Evolutionary conservation across 1,140 invertebrate genomes (phyloP), one percentile per base, ranked within the genome.

Genomic region (Dendroctonus ponderosae): DNA sequence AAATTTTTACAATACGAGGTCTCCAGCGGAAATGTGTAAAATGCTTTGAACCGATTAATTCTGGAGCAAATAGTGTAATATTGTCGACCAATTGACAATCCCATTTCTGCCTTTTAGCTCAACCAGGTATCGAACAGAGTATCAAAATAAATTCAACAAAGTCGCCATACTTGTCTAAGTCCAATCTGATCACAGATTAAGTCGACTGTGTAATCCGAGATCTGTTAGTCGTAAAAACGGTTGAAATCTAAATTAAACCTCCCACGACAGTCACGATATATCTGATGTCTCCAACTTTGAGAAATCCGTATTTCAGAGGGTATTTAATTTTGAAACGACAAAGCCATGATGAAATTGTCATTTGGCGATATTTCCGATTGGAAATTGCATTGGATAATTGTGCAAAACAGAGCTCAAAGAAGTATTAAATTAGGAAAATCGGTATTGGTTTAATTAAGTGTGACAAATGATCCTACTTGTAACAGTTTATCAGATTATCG

Each of bases 181-280:
- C 68, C 54, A 68, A 71, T 71, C 70, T 66, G 66, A 66, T 71
- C 59, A 62, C 66, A 63, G 66, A 68, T 71, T 67, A 56, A 54
- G 54, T 53, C 59, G 59, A 62, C 63, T 71, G 66, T 71, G 70
- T 71, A 71, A 71, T 68, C 66, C 70, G 62, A 71, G 66, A 68
- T 71, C 66, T 71, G 12, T 44, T 8, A 57, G 49, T 71, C 70
- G 66, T 71, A 71, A 71, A 71, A 68, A 68, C 62, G 60, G 62
- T 68, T 68, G 66, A 71, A 68, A 71, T 66, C 56, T 71, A 71
- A 68, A 71, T 71, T 71, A 66, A 68, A 49, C 62, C 62, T 67
- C 70, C 70, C 63, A 71, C 70, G 66, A 66, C 37, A 44, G 14
- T 71, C 70, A 71, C 70, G 70, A 71, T 48, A 38, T 61, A 39